phyloP scores from a whole-genome alignment of 2,797 vertebrate genomes.

The Carduelis carduelis region DNA sequence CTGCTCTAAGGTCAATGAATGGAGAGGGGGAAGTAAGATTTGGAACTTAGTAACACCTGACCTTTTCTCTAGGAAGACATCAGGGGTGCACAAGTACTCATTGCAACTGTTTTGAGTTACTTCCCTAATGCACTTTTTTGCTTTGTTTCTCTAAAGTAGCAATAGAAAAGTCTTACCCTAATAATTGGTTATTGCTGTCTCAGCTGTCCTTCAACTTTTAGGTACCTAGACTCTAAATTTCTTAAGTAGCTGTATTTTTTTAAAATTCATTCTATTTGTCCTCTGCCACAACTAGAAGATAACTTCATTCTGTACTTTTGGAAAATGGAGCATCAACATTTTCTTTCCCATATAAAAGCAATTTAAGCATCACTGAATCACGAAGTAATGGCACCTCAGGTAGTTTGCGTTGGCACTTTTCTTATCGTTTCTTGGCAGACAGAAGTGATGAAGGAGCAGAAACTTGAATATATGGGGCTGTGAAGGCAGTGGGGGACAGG shows the following conservation, averaged over 20 bases:
- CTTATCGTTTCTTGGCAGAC: neutral
- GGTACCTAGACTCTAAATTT: neutral
- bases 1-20: neutral
- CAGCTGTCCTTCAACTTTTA: neutral
- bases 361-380: neutral
- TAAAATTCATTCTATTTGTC: neutral
- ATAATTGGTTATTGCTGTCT: neutral
- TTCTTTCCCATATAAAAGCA: neutral
- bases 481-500: neutral
- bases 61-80: neutral
- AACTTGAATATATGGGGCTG: neutral
- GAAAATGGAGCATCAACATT: neutral
- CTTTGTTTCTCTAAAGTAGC: neutral
- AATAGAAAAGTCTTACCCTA: neutral
- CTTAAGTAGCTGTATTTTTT: neutral
- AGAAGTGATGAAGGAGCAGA: neutral
- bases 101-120: neutral
- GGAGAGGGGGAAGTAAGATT: neutral
- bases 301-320: neutral
- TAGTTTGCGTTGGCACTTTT: neutral
- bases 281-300: neutral
- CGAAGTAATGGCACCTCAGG: neutral
- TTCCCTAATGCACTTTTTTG: neutral
- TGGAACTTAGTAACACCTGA: neutral
- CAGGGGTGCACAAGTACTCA: accelerated